Evolutionary conservation across 2,797 vertebrate genomes (phyloP), one percentile per base, ranked within the genome.

Genomic region (Cyclopterus lumpus): DNA sequence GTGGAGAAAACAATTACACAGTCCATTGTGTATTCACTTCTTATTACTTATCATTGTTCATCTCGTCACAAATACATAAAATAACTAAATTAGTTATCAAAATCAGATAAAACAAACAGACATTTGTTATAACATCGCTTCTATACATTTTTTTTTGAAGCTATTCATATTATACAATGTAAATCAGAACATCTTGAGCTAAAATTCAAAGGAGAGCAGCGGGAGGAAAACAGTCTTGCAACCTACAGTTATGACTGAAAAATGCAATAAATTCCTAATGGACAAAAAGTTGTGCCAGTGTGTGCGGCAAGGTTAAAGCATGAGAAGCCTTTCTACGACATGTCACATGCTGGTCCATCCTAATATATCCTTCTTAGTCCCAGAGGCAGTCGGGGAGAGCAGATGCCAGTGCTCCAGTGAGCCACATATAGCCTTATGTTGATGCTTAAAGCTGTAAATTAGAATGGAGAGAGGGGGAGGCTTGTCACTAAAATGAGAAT

Each of bases 391-490:
- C 15, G 48, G 66, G 30, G 67, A 34, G 69, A 82, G 58, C 84
- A 86, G 85, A 82, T 82, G 85, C 73, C 65, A 67, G 44, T 54
- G 77, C 67, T 81, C 70, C 64, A 62, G 67, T 62, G 79, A 80
- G 77, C 22, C 69, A 70, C 67, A 67, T 61, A 83, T 59, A 70
- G 63, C 72, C 73, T 76, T 67, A 76, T 82, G 79, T 73, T 75
- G 72, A 89, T 82, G 70, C 61, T 73, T 68, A 57, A 57, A 71
- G 73, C 77, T 77, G 51, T 61, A 63, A 81, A 79, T 68, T 80
- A 79, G 75, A n/a, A 5, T 2, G 51, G 51, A 53, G 22, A 53
- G 20, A 15, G 22, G 51, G 44, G 22, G 22, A 15, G 5, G 10
- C 22, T 51, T 26, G 22, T 53, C 49, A 24, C 49, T 53, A 14